Conservation (phyloP, 1,140 invertebrate genomes). For the Lineus longissimus region DNA sequence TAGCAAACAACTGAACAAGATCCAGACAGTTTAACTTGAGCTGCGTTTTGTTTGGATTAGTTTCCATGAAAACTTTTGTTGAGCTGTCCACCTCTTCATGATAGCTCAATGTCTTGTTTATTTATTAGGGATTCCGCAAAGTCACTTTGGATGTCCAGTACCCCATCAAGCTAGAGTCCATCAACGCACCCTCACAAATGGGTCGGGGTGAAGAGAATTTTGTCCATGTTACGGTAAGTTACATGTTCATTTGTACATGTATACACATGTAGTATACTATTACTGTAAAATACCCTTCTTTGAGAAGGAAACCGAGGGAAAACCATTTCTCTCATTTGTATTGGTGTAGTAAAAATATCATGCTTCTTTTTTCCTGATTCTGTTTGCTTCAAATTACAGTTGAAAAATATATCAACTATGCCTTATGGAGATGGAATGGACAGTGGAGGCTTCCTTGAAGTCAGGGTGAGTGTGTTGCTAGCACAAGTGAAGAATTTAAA, state of each 20-base stretch:
- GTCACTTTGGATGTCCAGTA: not conserved
- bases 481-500: too few relatives aligned
- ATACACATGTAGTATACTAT: too few relatives aligned
- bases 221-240: constrained; percentile 3
- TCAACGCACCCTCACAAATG: not conserved
- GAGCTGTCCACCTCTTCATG: too few relatives aligned
- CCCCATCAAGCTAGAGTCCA: not conserved
- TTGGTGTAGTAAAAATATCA: too few relatives aligned
- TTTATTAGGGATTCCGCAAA: constrained; percentile 5
- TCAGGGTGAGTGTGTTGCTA: not conserved
- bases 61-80: too few relatives aligned
- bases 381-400: not conserved
- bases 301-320: too few relatives aligned
- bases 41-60: too few relatives aligned
- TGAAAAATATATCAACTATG: constrained; percentile 1
- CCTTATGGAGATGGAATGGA: not conserved
- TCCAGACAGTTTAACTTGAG: too few relatives aligned
- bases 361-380: not conserved
- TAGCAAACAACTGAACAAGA: too few relatives aligned
- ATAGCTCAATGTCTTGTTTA: not conserved
- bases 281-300: too few relatives aligned
- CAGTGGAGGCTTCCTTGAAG: constrained; percentile 1
- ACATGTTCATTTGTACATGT: too few relatives aligned
- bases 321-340: too few relatives aligned
- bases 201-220: not conserved